Evolutionary conservation across 23 tunicate species (phyloP).

Genomic region (Ascidia mentula): DNA sequence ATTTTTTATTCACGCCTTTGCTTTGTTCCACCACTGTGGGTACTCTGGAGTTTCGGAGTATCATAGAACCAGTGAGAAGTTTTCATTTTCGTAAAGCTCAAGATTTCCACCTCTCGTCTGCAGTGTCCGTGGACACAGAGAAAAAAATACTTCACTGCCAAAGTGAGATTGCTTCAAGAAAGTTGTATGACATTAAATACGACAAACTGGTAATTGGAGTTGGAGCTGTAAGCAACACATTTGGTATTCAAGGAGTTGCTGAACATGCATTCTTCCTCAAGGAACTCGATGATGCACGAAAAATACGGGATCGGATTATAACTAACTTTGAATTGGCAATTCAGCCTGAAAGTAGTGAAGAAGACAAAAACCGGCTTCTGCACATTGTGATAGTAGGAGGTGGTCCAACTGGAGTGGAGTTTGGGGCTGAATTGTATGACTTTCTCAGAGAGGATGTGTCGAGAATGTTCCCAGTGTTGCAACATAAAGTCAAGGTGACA

Average conservation of each 20-base stretch:
- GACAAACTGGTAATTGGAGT: conserved; percentile 87
- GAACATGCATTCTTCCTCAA: conserved; percentile 77
- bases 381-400: conserved; percentile 94
- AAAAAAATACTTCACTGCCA: conserved; percentile 44
- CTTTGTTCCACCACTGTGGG: conserved; percentile 95
- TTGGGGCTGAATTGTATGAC: conserved; percentile 94
- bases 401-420: conserved; percentile 95
- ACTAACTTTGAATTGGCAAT: conserved; percentile 79
- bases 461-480: conserved; percentile 37
- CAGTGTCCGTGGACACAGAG: conserved; percentile 39
- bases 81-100: conserved; percentile 50
- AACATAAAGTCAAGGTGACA: conserved; percentile 67
- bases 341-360: conserved; percentile 61
- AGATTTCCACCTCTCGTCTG: conserved; percentile 82
- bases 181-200: conserved; percentile 38
- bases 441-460: conserved; percentile 82
- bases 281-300: conserved; percentile 75
- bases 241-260: conserved; percentile 73
- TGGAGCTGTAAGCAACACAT: conserved; percentile 80
- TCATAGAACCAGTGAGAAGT: conserved; percentile 87
- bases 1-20: conserved; percentile 86
- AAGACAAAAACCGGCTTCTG: conserved; percentile 55
- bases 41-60: conserved; percentile 90
- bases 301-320: conserved; percentile 66
- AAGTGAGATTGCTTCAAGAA: conserved; percentile 55